Evolutionary conservation across 1,140 invertebrate genomes (phyloP).

Genomic region (Periplaneta americana): DNA sequence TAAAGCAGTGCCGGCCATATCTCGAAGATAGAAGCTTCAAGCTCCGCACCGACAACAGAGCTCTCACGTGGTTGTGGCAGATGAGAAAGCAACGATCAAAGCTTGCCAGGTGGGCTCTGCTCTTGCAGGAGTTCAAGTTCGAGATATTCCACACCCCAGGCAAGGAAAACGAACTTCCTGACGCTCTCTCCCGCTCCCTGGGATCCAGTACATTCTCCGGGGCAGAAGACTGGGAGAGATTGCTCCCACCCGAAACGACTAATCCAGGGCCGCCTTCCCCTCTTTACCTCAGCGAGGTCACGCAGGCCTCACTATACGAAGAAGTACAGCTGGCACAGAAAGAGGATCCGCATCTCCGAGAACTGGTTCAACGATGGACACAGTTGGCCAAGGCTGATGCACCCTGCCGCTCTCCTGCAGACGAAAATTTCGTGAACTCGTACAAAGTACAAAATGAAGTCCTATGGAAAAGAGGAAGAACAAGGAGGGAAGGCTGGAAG

Average conservation of each 20-base stretch:
- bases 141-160: too few species aligned
- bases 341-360: background rate
- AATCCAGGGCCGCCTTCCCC: constrained; percentile 29
- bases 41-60: too few species aligned
- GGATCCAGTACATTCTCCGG: constrained; percentile 23
- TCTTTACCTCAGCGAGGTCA: constrained; percentile 28
- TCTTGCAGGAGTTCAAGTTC: too few species aligned
- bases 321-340: constrained; percentile 25
- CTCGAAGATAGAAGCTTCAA: constrained; percentile 29
- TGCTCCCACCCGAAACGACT: constrained; percentile 16
- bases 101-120: too few species aligned
- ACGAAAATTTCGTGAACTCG: background rate
- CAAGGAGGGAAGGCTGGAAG: background rate
- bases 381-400: background rate
- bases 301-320: constrained; percentile 24
- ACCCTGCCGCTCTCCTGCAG: background rate
- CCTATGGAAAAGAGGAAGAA: too few species aligned
- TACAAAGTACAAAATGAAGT: background rate
- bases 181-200: constrained; percentile 28
- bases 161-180: too few species aligned
- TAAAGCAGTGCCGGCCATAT: constrained; percentile 27
- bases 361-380: too few species aligned
- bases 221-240: too few species aligned
- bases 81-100: too few species aligned
- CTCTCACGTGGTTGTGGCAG: too few species aligned